Evolutionary conservation across 2,113 vertebrate genomes (phyloP), one percentile per base, ranked within the genome.

Genomic region (Notothenia coriiceps): DNA sequence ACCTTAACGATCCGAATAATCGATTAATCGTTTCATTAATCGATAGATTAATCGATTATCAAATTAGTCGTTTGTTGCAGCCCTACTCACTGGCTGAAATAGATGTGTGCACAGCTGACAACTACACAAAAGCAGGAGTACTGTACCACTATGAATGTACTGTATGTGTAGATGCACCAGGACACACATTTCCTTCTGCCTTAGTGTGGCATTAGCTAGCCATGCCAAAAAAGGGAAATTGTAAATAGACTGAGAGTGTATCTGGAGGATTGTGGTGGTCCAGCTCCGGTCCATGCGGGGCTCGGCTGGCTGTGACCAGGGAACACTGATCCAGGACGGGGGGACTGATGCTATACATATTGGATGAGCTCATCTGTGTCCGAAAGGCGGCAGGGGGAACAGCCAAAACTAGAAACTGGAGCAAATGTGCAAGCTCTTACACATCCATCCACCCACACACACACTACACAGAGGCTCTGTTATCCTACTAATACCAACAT

Each of bases 301-400:
- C 51, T 57, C 0, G 43, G 15, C 74, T 44, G 76, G 8, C 17
- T 10, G 50, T 0, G 33, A 74, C 46, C 40, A n/a, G 67, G 65
- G 52, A 61, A 47, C 25, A 2, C 44, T 13, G 80, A 77, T 89
- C 80, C 63, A 56, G 63, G 46, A 17, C 17, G 4, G 60, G 50
- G 20, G 52, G 35, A 71, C 50, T 47, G 72, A 85, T 35, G 68
- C 18, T 61, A 43, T 84, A 68, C 86, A 86, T 84, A 74, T 67
- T 85, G 74, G 80, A 91, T 74, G 85, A 91, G 77, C 69, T 86
- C 80, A 88, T 74, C 62, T 79, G 81, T 76, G 80, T 64, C 64
- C 2, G 60, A 47, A 33, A 61, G n/a, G 65, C 46, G 22, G 68
- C 14, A 5, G 52, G 33, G 13, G 70, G 4, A 60, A 51, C 15